Base-by-base conservation (phyloP, 2,888 invertebrate genomes). In the Tachina grossa region DNA sequence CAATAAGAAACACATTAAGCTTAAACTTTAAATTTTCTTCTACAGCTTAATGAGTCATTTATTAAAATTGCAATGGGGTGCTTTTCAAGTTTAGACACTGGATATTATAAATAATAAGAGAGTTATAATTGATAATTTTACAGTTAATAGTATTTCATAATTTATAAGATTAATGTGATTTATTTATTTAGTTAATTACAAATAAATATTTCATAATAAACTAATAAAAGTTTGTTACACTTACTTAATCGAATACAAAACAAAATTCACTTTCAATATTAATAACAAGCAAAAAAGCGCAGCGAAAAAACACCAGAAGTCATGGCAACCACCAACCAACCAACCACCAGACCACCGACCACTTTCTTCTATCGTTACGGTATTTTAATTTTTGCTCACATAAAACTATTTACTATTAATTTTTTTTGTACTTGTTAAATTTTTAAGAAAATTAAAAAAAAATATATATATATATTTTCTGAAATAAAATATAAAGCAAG, bases 301-400 rank as follows among this genome's bases (percentile, higher is more conserved):
- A 65, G 5, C 68, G 59, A 59, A 53, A 63, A 61, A 75, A 75
- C 79, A 76, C 79, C 85, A 85, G 85, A 79, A 82, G 79, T 83
- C 85, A 83, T 80, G 76, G 79, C 72, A 85, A 68, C 19, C 66
- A 78, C 8, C 10, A 55, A 47, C 45, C 66, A 57, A 31, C 31
- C 68, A 71, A 66, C 66, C 65, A 71, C 14, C 13, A 51, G 31
- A 55, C 16, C 57, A 22, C 41, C 51, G 45, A 78, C 78, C 84
- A 85, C 84, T 85, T 85, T 85, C 85, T 83, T 85, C 83, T 83
- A 83, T 80, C 79, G 85, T 85, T 80, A 85, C 85, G 85, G 68
- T 83, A 76, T 83, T 85, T 83, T 76, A 79, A 79, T 65, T 85
- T 85, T 68, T 59, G 51, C 45, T 78, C 51, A 59, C 59, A 63